A percentile compares a stretch with the other conserved stretches of the same genome.
Evolutionary conservation across 2,888 invertebrate species (phyloP).

Genomic region (Philereme vetulata): DNA sequence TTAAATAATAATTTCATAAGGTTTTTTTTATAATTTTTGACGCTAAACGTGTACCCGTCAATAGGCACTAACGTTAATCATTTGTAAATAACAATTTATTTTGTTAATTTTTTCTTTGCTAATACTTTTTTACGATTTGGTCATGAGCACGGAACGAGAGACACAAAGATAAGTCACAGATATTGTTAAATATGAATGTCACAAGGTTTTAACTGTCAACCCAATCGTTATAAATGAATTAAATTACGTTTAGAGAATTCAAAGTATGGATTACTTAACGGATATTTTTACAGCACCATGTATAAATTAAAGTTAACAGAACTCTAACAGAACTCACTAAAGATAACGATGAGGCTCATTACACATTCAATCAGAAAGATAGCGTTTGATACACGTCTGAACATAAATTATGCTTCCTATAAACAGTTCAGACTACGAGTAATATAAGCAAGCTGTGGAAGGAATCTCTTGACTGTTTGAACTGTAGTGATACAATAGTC

Average conservation of each 20-base stretch:
- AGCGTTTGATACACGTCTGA: conserved; percentile 39
- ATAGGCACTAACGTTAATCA: too few relatives aligned
- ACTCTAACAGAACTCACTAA: conserved; percentile 31
- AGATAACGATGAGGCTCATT: conserved; percentile 36
- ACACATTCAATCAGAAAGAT: conserved; percentile 38
- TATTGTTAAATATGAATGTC: too few relatives aligned
- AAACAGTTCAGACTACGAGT: conserved; percentile 46
- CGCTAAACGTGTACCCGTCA: too few relatives aligned
- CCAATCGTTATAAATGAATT: conserved; percentile 4
- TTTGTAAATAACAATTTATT: too few relatives aligned
- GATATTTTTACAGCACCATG: conserved; percentile 25
- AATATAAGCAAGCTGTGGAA: conserved; percentile 4
- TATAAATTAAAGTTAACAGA: conserved; percentile 38
- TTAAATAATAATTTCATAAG: too few relatives aligned
- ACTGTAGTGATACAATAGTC: not conserved
- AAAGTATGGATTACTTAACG: conserved; percentile 7
- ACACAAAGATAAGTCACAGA: too few relatives aligned
- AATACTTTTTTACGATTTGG: too few relatives aligned
- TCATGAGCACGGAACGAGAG: too few relatives aligned
- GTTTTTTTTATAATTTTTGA: too few relatives aligned
- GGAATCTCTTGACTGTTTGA: not conserved
- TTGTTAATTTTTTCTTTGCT: too few relatives aligned
- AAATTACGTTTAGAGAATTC: conserved; percentile 10
- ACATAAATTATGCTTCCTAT: conserved; percentile 43
- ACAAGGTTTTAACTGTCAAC: not conserved